These are phyloP conservation scores for Gymnarchus niloticus DNA, from an alignment of 2,113 vertebrate genomes.

Conservation along the genomic window DNA sequence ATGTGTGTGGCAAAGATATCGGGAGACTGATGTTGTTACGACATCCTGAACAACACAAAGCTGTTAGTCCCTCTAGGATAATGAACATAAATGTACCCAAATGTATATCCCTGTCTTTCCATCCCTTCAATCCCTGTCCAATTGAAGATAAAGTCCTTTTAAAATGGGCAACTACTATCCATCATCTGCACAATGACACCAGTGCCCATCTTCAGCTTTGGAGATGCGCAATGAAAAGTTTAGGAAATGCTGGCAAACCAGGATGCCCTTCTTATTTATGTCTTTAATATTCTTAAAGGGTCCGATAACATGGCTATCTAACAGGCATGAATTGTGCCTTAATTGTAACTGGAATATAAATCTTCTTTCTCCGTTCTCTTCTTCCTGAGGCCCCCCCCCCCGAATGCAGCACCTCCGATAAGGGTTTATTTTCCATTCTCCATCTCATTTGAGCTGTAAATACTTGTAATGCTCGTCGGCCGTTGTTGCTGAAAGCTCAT, in stretches of 20 bases:
- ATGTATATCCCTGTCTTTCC: not conserved
- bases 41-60: not conserved
- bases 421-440: not conserved
- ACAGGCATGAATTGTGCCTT: not conserved
- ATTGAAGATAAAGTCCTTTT: not conserved
- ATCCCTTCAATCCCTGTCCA: not conserved
- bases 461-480: not conserved
- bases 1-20: not conserved
- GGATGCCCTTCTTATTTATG: not conserved
- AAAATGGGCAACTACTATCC: not conserved
- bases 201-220: not conserved
- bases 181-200: slow-evolving; percentile 3
- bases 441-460: not conserved
- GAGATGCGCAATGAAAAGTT: not conserved
- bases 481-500: not conserved
- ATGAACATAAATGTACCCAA: not conserved
- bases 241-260: not conserved
- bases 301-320: too few species aligned
- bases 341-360: slow-evolving; percentile 12
- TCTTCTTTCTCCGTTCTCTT: not conserved
- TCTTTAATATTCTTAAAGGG: not conserved
- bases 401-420: not conserved
- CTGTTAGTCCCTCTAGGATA: not conserved
- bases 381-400: not conserved
- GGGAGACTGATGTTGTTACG: not conserved